Evolutionary conservation across 2,888 invertebrate genomes (phyloP).

Genomic region (Endotricha flammealis): DNA sequence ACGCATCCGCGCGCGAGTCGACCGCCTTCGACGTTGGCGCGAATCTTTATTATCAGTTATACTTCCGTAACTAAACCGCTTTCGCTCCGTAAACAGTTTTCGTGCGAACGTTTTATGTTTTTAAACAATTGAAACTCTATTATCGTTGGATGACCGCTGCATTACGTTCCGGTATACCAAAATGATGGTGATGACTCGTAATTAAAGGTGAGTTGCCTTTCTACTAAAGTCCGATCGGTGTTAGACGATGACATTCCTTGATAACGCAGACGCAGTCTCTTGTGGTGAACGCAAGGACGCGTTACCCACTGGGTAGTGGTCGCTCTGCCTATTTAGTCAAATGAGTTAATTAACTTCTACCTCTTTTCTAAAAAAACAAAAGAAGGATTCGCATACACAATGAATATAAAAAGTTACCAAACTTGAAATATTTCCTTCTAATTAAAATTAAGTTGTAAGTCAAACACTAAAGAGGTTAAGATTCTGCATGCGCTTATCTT

Average conservation of each 20-base stretch:
- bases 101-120: constrained; percentile 51
- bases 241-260: constrained; percentile 65
- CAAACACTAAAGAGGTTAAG: constrained; percentile 10
- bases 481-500: constrained; percentile 10
- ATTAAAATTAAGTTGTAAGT: constrained; percentile 1
- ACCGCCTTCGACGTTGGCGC: constrained; percentile 49
- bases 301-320: constrained; percentile 25
- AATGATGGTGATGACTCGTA: constrained; percentile 39
- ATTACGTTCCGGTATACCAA: constrained; percentile 19
- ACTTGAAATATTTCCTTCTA: constrained; percentile 1
- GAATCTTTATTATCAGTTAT: constrained; percentile 25
- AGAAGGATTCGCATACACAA: too few relatives aligned
- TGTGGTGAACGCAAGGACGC: constrained; percentile 71
- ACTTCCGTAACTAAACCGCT: constrained; percentile 64
- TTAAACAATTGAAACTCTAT: constrained; percentile 28
- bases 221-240: constrained; percentile 44
- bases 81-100: constrained; percentile 66
- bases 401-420: too few relatives aligned
- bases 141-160: not conserved
- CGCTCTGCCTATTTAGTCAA: too few relatives aligned
- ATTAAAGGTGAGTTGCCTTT: constrained; percentile 69
- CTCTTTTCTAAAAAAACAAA: too few relatives aligned
- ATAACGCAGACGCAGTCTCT: constrained; percentile 56
- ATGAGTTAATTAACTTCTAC: too few relatives aligned
- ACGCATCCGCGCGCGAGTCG: constrained; percentile 62